phyloP scores from a whole-genome alignment of 1,140 invertebrate genomes.

The Drosophila subobscura region DNA sequence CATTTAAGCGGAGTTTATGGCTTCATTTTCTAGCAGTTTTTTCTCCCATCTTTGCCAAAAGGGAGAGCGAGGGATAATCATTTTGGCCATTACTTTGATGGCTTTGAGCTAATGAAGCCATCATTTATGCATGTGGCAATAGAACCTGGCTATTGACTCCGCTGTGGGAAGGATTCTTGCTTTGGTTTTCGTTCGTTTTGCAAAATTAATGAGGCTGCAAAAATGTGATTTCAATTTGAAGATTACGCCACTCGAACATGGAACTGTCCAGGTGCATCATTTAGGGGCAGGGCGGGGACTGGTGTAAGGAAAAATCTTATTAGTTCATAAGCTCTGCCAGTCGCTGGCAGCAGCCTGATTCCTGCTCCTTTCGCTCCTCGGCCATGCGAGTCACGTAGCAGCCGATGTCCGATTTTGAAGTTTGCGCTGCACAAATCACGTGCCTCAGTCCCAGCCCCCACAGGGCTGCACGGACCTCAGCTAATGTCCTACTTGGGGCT shows the following conservation, averaged over 20 bases:
- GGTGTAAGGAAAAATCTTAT: slow-evolving; percentile 49
- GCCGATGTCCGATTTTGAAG: slow-evolving; percentile 77
- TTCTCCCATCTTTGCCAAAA: slow-evolving; percentile 20
- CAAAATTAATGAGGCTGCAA: slow-evolving; percentile 75
- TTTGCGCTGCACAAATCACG: slow-evolving; percentile 78
- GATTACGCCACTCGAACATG: slow-evolving; percentile 53
- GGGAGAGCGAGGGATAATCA: slow-evolving; percentile 30
- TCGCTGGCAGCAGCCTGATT: slow-evolving; percentile 34
- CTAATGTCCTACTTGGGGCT: slow-evolving; percentile 74
- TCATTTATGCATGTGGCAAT: slow-evolving; percentile 40
- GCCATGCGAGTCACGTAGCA: slow-evolving; percentile 67
- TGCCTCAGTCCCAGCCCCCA: slow-evolving; percentile 29
- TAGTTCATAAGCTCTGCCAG: slow-evolving; percentile 58
- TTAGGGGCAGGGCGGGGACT: slow-evolving; percentile 28
- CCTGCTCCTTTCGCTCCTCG: slow-evolving; percentile 8
- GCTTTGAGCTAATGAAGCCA: slow-evolving; percentile 63
- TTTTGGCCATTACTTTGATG: slow-evolving; percentile 61
- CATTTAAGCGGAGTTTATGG: slow-evolving; percentile 68
- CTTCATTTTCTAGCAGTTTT: slow-evolving; percentile 53
- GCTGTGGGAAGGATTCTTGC: neutral
- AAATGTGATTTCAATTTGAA: slow-evolving; percentile 76
- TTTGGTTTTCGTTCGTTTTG: slow-evolving; percentile 9
- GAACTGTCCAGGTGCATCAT: slow-evolving; percentile 72
- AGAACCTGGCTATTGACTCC: slow-evolving; percentile 44
- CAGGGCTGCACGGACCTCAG: slow-evolving; percentile 29